Conservation (phyloP, 2,797 vertebrate species). For the Selene dorsalis region DNA sequence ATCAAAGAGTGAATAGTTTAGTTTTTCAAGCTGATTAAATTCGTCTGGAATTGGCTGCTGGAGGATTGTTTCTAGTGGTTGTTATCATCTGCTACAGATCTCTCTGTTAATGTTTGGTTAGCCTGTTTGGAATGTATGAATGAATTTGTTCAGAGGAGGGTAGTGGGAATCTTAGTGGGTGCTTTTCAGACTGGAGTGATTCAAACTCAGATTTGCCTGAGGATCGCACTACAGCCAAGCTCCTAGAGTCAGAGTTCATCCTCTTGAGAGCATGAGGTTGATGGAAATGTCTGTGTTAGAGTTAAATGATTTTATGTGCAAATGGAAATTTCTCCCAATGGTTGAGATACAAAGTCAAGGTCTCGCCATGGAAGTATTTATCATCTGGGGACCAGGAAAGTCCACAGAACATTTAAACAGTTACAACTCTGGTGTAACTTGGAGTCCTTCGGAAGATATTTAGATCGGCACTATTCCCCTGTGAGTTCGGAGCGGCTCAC, state of each 20-base stretch:
- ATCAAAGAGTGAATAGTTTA: constrained; percentile 27
- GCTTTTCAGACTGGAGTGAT: not conserved
- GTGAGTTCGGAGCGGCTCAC: too few relatives aligned
- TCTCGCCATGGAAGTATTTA: not conserved
- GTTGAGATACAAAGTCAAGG: not conserved
- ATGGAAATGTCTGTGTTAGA: not conserved
- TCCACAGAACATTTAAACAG: not conserved
- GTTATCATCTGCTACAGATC: not conserved
- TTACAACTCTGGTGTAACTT: too few relatives aligned
- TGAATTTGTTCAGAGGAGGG: not conserved
- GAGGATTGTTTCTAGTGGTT: not conserved
- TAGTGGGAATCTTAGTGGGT: not conserved
- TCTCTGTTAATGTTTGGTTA: not conserved
- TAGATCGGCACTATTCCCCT: too few relatives aligned
- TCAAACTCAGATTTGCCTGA: not conserved
- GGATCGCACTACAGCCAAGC: not conserved
- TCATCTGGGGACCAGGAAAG: too few relatives aligned
- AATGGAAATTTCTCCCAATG: not conserved
- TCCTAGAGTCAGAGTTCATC: not conserved
- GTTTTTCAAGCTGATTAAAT: constrained; percentile 35
- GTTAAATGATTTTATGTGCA: too few relatives aligned
- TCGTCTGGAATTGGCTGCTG: constrained; percentile 12
- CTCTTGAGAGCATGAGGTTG: not conserved
- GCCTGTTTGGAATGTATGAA: constrained; percentile 3
- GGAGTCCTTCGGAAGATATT: too few relatives aligned